A percentile compares a stretch with the other conserved stretches of the same genome.
Conservation (phyloP, 35 echinoderm and acorn worm species). For the Ophioderma brevispina region DNA sequence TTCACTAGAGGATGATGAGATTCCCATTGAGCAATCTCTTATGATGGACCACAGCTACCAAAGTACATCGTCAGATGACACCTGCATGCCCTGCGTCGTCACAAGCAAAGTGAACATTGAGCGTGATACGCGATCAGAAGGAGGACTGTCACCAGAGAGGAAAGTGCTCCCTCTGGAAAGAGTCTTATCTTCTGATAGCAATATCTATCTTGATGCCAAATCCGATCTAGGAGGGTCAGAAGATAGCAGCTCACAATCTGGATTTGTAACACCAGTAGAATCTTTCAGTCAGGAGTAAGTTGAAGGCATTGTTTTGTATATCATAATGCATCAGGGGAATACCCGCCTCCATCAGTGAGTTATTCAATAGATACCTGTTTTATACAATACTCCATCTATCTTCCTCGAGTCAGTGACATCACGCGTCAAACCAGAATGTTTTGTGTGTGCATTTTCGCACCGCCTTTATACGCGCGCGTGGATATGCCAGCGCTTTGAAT, state of each 20-base stretch:
- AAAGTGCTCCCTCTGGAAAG: not conserved
- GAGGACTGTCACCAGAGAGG: not conserved
- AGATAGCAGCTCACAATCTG: not conserved
- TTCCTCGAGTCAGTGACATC: too few species aligned
- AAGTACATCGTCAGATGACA: not conserved
- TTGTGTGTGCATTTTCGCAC: too few species aligned
- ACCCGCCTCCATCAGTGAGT: too few species aligned
- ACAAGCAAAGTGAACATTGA: not conserved
- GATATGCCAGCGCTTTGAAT: too few species aligned
- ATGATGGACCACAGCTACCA: not conserved
- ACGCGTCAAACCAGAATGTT: too few species aligned
- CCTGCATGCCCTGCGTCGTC: not conserved
- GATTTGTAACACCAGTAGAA: not conserved
- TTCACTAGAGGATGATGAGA: not conserved
- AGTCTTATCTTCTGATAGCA: not conserved
- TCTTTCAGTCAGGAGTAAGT: not conserved
- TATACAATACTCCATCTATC: too few species aligned
- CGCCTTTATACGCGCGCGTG: too few species aligned
- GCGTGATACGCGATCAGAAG: not conserved
- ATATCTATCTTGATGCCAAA: not conserved
- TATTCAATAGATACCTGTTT: too few species aligned
- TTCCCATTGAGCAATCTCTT: not conserved
- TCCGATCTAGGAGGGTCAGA: not conserved
- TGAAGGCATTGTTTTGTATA: too few species aligned
- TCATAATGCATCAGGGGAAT: too few species aligned